Percentiles rank a stretch among this genome's conserved stretches.
These are phyloP conservation scores for Sarcoramphus papa DNA, from an alignment of 2,797 vertebrate genomes.

Conservation along the genomic window DNA sequence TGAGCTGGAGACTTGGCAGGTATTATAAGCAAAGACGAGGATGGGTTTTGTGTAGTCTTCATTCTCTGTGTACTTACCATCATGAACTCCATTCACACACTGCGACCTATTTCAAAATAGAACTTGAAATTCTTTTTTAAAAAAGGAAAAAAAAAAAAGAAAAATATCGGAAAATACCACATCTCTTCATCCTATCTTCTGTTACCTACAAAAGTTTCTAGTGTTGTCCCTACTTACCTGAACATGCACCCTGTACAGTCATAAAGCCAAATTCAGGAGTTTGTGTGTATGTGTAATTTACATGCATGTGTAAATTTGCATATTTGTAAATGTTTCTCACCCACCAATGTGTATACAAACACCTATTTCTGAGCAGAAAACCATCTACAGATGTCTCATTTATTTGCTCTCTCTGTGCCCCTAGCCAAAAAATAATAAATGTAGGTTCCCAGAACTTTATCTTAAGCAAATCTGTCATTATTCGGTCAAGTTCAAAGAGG, in stretches of 20 bases:
- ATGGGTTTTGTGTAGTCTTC: not conserved
- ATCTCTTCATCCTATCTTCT: not conserved
- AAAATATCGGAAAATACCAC: not conserved
- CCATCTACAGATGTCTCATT: not conserved
- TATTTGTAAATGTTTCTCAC: not conserved
- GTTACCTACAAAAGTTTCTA: not conserved
- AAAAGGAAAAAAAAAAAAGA: not conserved
- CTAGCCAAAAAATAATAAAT: not conserved
- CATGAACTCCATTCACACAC: not conserved
- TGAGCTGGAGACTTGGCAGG: not conserved
- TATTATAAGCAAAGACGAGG: not conserved
- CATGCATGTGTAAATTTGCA: not conserved
- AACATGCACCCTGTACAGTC: rapidly evolving
- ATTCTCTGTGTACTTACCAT: not conserved
- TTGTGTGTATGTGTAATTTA: not conserved
- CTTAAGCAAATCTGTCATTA: not conserved
- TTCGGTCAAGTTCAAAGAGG: not conserved
- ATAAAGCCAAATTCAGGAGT: not conserved
- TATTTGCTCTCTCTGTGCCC: not conserved
- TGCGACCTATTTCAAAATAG: not conserved
- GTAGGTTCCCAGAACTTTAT: not conserved
- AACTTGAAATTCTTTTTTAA: not conserved
- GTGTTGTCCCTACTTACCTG: not conserved
- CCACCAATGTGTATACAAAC: not conserved
- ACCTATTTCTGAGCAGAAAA: not conserved